Conservation (phyloP, 2,113 vertebrate genomes). For the Limanda limanda region DNA sequence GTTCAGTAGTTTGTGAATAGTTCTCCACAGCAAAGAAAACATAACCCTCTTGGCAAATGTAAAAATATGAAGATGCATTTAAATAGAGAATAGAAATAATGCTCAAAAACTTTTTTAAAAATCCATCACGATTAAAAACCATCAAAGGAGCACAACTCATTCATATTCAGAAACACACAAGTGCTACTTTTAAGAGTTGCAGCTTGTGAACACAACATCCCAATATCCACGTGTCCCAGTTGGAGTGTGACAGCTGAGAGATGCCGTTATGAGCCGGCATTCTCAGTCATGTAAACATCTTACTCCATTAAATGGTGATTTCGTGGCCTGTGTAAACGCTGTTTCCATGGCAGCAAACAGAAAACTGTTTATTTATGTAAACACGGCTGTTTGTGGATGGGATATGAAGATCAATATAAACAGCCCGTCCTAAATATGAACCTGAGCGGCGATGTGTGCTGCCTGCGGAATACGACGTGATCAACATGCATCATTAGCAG, state of each 20-base stretch:
- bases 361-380: slow-evolving; percentile 72
- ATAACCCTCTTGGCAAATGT: too few species aligned
- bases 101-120: neutral
- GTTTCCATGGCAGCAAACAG: slow-evolving; percentile 67
- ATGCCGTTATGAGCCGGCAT: slow-evolving; percentile 59
- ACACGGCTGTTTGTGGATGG: slow-evolving; percentile 69
- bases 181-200: slow-evolving; percentile 22
- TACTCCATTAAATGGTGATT: slow-evolving; percentile 60
- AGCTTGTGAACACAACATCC: slow-evolving; percentile 36
- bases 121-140: neutral
- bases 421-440: slow-evolving; percentile 51
- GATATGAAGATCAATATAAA: slow-evolving; percentile 65
- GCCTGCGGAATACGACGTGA: slow-evolving; percentile 18
- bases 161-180: slow-evolving; percentile 7
- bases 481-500: slow-evolving; percentile 31
- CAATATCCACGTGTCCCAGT: slow-evolving; percentile 35
- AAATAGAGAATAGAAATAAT: neutral
- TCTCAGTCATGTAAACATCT: slow-evolving; percentile 62
- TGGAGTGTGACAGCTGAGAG: slow-evolving; percentile 60
- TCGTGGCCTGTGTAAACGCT: slow-evolving; percentile 51
- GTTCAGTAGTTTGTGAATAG: too few species aligned
- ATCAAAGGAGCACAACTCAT: slow-evolving; percentile 10
- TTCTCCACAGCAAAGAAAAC: too few species aligned
- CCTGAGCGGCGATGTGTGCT: slow-evolving; percentile 1
- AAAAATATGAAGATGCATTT: too few species aligned